Conservation (phyloP, 2,113 vertebrate species). For the Stegostoma tigrinum region DNA sequence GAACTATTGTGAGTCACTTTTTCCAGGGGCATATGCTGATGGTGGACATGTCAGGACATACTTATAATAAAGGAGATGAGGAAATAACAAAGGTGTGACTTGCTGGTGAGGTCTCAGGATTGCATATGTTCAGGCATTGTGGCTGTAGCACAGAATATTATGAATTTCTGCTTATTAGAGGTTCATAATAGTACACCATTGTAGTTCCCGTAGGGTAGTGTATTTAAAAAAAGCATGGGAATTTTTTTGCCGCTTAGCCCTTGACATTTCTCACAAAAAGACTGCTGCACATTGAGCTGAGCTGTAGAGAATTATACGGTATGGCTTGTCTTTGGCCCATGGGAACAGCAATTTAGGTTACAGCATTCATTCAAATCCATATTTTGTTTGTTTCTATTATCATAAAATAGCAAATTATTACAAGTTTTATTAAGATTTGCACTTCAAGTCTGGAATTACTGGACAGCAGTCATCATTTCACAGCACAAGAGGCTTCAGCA, state of each 20-base stretch:
- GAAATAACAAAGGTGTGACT: not conserved
- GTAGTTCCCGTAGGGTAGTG: not conserved
- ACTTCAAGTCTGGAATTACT: not conserved
- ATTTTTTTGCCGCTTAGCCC: not conserved
- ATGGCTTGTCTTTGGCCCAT: not conserved
- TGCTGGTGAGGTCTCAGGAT: not conserved
- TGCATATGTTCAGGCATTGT: not conserved
- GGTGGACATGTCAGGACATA: not conserved
- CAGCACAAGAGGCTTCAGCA: not conserved
- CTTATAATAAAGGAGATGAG: not conserved
- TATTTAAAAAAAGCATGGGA: not conserved
- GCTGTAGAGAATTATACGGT: not conserved
- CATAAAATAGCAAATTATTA: not conserved
- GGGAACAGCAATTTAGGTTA: not conserved
- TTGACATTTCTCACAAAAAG: not conserved
- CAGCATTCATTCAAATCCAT: conserved; percentile 7
- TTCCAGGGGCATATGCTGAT: not conserved
- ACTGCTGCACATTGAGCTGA: not conserved
- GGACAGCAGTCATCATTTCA: not conserved
- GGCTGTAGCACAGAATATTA: not conserved
- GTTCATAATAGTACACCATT: not conserved
- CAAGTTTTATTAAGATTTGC: conserved; percentile 31
- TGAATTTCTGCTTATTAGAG: not conserved
- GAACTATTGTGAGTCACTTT: not conserved
- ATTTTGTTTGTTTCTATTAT: not conserved